Base-by-base conservation (phyloP, 1,140 invertebrate genomes). In the Ceratosolen fusciceps region DNA sequence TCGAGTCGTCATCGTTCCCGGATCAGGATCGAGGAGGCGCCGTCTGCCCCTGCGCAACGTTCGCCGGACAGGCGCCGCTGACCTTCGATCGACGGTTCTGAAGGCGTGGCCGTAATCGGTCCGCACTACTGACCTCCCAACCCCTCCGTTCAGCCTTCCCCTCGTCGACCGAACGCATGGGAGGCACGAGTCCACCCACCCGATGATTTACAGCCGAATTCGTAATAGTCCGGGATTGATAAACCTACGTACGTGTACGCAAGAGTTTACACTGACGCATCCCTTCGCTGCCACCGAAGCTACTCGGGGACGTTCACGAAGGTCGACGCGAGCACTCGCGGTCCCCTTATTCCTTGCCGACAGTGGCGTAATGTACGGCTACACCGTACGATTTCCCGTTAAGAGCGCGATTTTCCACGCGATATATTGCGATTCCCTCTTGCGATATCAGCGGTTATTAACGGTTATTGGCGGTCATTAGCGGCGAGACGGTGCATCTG, bases 21-120 rank as follows among this genome's bases (percentile, higher is more conserved):
- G 10, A 21, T 52, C 14, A 52, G 5, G 12, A 14, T 19, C 49
- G 49, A 5, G 19, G 49, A 52, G 9, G 9, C 49, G 49, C 10
- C 14, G 49, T 19, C 49, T 14, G 77, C 77, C 43, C 77, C 77
- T 79, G 56, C 10, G 31, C 1, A 73, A 52, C 70, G 31, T 52
- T 12, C 4, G n/a, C 77, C 70, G 24, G 58, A 52, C 43, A 26
- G 12, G 47, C 77, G n/a, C 37, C 12, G 2, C n/a, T 21, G 77
- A 24, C n/a, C 2, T 29, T 10, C 14, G 1, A 26, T 43, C 29
- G 12, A 14, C 39, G 14, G 37, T n/a, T 37, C 0, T 72, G n/a
- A 52, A 78, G 76, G 76, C 54, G 76, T 71, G 65, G 74, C 29
- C 34, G n/a, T n/a, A n/a, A n/a, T n/a, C n/a, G n/a, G n/a, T n/a